Evolutionary conservation across 2,113 vertebrate species (phyloP), one percentile per base, ranked within the genome.

Genomic region (Hiodon alosoides): DNA sequence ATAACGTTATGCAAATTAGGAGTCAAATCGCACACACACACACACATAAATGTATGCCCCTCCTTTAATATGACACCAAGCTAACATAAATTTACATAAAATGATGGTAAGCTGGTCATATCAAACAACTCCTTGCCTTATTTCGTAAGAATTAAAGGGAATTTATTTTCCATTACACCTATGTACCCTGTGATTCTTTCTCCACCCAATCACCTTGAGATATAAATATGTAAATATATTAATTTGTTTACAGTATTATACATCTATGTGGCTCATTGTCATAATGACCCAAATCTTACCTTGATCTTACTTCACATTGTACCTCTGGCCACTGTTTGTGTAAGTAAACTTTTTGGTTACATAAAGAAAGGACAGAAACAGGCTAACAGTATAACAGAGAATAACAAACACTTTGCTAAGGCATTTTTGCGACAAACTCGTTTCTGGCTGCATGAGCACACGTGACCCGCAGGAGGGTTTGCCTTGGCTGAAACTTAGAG

Each of bases 81-180:
- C 17, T 74, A 14, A 55, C 17, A 67, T 13, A 31, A 3, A 17
- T 75, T 67, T 50, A 53, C 73, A 75, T 75, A 75, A 48, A 75
- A 65, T 57, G 47, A 76, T 60, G 50, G 72, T 76, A 78, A 75
- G 66, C 54, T 52, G 53, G 11, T 54, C 46, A 48, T 48, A 50
- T 64, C 47, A 71, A 69, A n/a, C 13, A 47, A 71, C 16, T 47
- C 77, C 54, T 9, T 72, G 68, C 80, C 16, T 72, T 77, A 67
- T 73, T 77, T 69, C 62, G 76, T 77, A 69, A 57, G 68, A 82
- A 81, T 86, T 86, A 86, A 87, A 87, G 83, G 82, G 81, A 86
- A 77, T 78, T 75, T 79, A 70, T 58, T 55, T 68, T 11, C 74
- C 77, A 78, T n/a, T 67, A 76, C 11, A 77, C 46, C 67, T 74